Evolutionary conservation across 2,888 invertebrate species (phyloP).

Genomic region (Oasisia sp.): DNA sequence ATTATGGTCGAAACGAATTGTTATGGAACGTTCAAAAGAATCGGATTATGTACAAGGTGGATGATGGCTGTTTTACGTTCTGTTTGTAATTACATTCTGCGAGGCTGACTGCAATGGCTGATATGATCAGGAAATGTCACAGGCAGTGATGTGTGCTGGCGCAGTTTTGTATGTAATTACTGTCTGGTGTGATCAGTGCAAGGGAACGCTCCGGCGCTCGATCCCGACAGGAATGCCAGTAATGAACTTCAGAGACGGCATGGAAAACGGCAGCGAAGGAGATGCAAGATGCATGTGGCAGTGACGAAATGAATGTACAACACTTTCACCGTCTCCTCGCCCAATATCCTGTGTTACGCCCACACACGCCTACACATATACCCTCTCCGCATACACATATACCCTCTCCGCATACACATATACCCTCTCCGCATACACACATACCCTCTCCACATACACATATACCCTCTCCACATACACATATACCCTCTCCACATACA

Average conservation of each 20-base stretch:
- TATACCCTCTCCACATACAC: neutral
- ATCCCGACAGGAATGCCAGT: neutral
- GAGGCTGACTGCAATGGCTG: neutral
- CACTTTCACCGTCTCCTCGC: neutral
- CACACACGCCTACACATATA: neutral
- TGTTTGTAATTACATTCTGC: neutral
- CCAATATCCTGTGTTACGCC: neutral
- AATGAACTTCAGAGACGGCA: neutral
- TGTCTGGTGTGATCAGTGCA: neutral
- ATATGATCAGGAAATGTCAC: constrained; percentile 17
- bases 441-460: no score
- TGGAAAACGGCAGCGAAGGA: neutral
- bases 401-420: neutral
- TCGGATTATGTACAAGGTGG: neutral
- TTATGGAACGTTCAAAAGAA: neutral
- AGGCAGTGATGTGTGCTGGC: neutral
- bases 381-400: neutral
- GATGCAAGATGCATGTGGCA: neutral
- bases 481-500: neutral
- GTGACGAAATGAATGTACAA: neutral
- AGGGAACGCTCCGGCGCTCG: neutral
- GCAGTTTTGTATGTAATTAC: neutral
- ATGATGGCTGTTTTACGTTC: constrained; percentile 1
- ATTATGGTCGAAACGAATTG: neutral
- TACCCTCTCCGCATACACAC: neutral